These are phyloP conservation scores for Cancer borealis DNA, from an alignment of 2,888 invertebrate genomes.

Conservation along the genomic window DNA sequence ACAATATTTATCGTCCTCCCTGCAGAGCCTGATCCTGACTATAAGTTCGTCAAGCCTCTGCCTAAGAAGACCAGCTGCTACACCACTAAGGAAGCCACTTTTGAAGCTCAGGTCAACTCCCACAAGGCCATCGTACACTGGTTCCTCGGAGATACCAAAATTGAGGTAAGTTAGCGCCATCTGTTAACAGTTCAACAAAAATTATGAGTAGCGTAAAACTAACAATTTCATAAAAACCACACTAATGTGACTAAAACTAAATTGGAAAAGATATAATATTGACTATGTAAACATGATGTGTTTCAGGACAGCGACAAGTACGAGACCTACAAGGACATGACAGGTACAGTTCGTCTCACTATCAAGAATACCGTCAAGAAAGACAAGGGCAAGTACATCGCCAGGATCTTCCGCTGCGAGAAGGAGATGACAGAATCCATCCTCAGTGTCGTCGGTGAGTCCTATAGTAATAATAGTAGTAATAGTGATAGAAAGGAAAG, in stretches of 20 bases:
- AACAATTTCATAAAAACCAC: too few species aligned
- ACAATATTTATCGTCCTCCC: not conserved
- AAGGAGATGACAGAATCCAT: constrained; percentile 91
- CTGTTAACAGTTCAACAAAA: not conserved
- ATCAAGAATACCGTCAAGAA: constrained; percentile 91
- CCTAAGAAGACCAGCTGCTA: constrained; percentile 94
- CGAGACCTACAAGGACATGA: constrained; percentile 94
- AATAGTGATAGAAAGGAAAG: not conserved
- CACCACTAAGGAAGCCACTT: constrained; percentile 91
- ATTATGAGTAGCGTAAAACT: too few species aligned
- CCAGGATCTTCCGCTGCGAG: constrained; percentile 91
- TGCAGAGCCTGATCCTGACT: constrained; percentile 95
- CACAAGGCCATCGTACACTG: constrained; percentile 96
- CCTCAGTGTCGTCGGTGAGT: constrained; percentile 88
- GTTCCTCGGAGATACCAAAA: constrained; percentile 90
- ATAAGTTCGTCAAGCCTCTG: constrained; percentile 93
- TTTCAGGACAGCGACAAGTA: constrained; percentile 88
- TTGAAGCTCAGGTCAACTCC: constrained; percentile 96
- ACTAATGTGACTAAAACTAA: too few species aligned
- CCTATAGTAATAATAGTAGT: not conserved
- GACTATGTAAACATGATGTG: not conserved
- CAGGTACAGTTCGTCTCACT: constrained; percentile 92
- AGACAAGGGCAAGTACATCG: constrained; percentile 93
- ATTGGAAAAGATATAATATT: not conserved
- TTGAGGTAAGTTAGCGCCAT: constrained; percentile 81